Conservation (phyloP, 1,140 invertebrate genomes). For the Bursaphelenchus mucronatus region DNA sequence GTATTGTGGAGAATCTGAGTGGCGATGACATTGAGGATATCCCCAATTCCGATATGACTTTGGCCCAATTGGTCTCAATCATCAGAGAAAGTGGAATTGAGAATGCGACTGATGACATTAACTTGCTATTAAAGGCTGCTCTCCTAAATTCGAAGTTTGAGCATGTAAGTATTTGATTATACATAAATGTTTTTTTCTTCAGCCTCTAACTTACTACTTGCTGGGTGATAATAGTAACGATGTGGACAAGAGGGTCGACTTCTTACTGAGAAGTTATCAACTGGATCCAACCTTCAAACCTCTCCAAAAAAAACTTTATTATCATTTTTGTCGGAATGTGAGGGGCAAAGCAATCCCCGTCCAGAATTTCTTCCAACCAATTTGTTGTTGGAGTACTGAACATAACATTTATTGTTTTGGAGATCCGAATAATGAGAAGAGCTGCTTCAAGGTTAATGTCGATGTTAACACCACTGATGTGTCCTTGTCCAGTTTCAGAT, state of each 20-base stretch:
- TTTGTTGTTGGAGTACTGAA: conserved; percentile 30
- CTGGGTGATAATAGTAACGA: too few species aligned
- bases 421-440: not conserved
- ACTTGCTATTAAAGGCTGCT: conserved; percentile 5
- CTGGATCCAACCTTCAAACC: too few species aligned
- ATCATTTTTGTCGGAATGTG: too few species aligned
- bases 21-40: not conserved
- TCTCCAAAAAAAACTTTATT: too few species aligned
- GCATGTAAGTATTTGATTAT: too few species aligned
- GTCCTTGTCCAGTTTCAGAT: conserved; percentile 23
- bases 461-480: conserved; percentile 14
- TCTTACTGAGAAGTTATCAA: too few species aligned
- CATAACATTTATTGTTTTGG: conserved; percentile 30
- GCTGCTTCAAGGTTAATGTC: conserved; percentile 27
- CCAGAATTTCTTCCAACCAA: conserved; percentile 7
- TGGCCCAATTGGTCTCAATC: conserved; percentile 10
- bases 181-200: too few species aligned
- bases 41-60: conserved; percentile 10
- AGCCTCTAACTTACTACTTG: too few species aligned
- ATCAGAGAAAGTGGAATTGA: conserved; percentile 2
- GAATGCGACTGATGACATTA: conserved; percentile 5
- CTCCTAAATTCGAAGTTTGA: not conserved
- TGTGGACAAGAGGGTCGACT: too few species aligned
- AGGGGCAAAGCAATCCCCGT: not conserved
- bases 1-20: conserved; percentile 17